Conservation (phyloP, 2,888 invertebrate genomes). For the Drosophila nr. perissopoda region DNA sequence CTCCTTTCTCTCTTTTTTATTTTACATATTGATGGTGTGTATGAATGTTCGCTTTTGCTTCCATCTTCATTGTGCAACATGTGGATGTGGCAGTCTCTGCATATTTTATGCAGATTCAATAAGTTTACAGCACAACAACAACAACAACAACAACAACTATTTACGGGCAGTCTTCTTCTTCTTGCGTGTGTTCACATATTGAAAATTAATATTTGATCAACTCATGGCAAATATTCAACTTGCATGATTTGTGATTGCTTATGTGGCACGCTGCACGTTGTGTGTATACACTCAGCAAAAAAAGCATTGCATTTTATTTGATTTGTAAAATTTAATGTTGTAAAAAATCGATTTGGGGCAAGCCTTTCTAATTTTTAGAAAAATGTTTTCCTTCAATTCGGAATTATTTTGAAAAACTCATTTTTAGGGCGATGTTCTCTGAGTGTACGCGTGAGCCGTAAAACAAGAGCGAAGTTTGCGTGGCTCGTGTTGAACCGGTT, state of each 20-base stretch:
- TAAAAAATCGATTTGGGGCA: not conserved
- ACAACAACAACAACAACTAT: conserved; percentile 24
- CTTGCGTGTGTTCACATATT: conserved; percentile 47
- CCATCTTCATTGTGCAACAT: conserved; percentile 44
- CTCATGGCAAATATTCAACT: conserved; percentile 35
- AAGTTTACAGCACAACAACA: conserved; percentile 50
- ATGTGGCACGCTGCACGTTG: conserved; percentile 27
- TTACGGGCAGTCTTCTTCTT: conserved; percentile 22
- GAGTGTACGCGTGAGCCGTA: not conserved
- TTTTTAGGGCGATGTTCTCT: not conserved
- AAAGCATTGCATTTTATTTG: not conserved
- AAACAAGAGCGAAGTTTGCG: conserved; percentile 6
- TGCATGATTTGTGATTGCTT: conserved; percentile 33
- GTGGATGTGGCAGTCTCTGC: conserved; percentile 31
- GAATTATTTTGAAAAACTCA: not conserved
- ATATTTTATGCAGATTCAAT: conserved; percentile 71
- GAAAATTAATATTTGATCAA: conserved; percentile 74
- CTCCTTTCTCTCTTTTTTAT: not conserved
- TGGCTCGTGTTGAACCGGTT: conserved; percentile 61
- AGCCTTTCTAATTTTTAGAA: not conserved
- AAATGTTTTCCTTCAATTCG: not conserved
- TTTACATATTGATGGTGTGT: not conserved
- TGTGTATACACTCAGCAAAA: conserved; percentile 1
- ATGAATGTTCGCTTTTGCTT: not conserved
- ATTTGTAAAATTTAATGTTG: too few relatives aligned